A percentile compares a stretch with the other conserved stretches of the same genome.
Evolutionary conservation across 2,888 invertebrate species (phyloP).

Genomic region (Geophilus truncorum): DNA sequence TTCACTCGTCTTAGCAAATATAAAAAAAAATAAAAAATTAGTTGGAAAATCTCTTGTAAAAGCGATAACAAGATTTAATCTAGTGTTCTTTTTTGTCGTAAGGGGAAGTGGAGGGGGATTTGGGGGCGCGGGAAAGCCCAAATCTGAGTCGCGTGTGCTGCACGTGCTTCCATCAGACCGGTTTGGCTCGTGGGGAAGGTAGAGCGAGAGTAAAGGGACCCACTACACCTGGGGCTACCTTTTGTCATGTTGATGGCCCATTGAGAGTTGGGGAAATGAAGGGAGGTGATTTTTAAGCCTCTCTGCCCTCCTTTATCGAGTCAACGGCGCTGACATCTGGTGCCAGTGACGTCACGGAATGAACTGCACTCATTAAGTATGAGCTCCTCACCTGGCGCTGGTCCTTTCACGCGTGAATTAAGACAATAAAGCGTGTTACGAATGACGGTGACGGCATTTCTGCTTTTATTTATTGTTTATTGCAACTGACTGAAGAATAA

Average conservation of each 20-base stretch:
- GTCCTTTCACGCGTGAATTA: neutral
- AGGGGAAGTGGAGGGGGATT: neutral
- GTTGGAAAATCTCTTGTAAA: neutral
- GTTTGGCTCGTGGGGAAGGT: conserved; percentile 28
- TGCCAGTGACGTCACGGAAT: conserved; percentile 14
- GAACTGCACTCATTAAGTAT: conserved; percentile 16
- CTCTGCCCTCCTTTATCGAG: conserved; percentile 1
- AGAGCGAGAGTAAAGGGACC: neutral
- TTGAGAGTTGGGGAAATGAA: conserved; percentile 13
- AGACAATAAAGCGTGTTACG: neutral
- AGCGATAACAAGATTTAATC: neutral
- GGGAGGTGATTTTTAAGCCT: conserved; percentile 25
- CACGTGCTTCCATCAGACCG: conserved; percentile 31
- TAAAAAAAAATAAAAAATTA: neutral
- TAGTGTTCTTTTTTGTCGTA: neutral
- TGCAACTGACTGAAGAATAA: neutral
- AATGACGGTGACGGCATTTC: neutral
- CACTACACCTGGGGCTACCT: conserved; percentile 31
- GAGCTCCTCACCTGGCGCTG: neutral
- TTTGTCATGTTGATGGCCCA: conserved; percentile 32
- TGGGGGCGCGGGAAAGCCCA: neutral
- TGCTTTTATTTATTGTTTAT: neutral
- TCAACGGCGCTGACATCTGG: conserved; percentile 27
- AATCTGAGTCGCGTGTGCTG: conserved; percentile 22
- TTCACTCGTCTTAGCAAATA: neutral